A percentile compares a stretch with the other conserved stretches of the same genome.
phyloP scores from a whole-genome alignment of 2,888 invertebrate genomes.

The Zelleria hepariella region DNA sequence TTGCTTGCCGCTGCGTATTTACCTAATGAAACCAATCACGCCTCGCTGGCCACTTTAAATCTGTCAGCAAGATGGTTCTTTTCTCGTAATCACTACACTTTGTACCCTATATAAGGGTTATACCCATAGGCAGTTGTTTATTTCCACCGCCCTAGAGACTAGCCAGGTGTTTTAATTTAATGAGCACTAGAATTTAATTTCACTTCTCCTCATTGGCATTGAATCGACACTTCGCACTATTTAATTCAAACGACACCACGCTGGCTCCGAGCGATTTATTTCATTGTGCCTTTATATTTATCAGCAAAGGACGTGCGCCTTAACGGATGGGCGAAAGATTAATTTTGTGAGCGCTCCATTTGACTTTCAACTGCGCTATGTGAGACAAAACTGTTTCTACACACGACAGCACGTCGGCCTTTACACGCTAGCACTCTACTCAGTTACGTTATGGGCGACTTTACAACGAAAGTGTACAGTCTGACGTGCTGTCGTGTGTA shows the following conservation, averaged over 20 bases:
- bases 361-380: not conserved
- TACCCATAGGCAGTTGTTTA: not conserved
- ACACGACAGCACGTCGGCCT: not conserved
- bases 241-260: slow-evolving; percentile 20
- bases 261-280: not conserved
- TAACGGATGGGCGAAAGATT: slow-evolving; percentile 4
- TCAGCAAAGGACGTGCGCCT: not conserved
- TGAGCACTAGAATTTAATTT: slow-evolving; percentile 35
- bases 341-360: not conserved
- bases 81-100: not conserved
- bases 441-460: no score
- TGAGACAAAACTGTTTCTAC: not conserved
- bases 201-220: slow-evolving; percentile 44
- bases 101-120: not conserved
- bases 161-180: slow-evolving; percentile 14
- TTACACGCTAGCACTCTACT: no score
- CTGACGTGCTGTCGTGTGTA: no score
- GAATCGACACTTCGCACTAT: slow-evolving; percentile 42
- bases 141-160: not conserved
- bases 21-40: not conserved
- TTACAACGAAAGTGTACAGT: no score
- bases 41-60: not conserved
- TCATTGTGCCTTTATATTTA: not conserved
- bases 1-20: no score
- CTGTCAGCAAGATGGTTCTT: not conserved